Evolutionary conservation across 1,140 invertebrate species (phyloP).

Genomic region (Chymomyza costata): DNA sequence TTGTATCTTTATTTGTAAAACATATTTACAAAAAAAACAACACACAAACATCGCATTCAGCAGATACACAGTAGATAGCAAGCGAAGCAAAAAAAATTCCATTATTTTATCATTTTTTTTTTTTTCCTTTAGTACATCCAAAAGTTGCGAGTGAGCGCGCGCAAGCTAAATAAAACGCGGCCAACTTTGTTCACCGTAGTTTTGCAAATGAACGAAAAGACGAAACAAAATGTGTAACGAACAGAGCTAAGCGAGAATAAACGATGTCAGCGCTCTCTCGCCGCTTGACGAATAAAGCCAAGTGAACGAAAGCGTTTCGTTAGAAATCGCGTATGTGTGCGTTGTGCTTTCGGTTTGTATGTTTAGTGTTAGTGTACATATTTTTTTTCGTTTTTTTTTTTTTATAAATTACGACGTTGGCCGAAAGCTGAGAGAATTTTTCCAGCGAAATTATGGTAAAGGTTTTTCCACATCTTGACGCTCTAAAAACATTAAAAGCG

Average conservation of each 20-base stretch:
- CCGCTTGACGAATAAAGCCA: constrained; percentile 59
- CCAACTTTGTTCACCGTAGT: constrained; percentile 67
- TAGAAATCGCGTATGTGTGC: constrained; percentile 44
- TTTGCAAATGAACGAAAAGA: constrained; percentile 65
- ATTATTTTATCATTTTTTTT: constrained; percentile 44
- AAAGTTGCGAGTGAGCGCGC: too few relatives aligned
- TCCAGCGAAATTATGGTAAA: constrained; percentile 49
- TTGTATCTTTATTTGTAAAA: constrained; percentile 46
- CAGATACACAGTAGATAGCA: not conserved
- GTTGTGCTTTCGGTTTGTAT: constrained; percentile 14
- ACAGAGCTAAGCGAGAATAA: constrained; percentile 5
- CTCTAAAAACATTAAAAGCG: not conserved
- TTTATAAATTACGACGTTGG: constrained; percentile 70
- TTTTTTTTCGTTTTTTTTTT: too few relatives aligned
- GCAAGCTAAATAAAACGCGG: constrained; percentile 55
- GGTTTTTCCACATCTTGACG: constrained; percentile 28
- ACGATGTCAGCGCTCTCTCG: constrained; percentile 19
- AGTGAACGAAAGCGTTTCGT: constrained; percentile 48
- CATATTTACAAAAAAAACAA: constrained; percentile 36
- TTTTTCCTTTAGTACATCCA: constrained; percentile 19
- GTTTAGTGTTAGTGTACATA: constrained; percentile 30
- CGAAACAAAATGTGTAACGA: constrained; percentile 29
- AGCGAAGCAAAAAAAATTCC: constrained; percentile 52
- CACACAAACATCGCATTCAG: constrained; percentile 10
- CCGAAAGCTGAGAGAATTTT: constrained; percentile 52